Evolutionary conservation across 2,888 invertebrate genomes (phyloP), one percentile per base, ranked within the genome.

Genomic region (Drosophila leonis): DNA sequence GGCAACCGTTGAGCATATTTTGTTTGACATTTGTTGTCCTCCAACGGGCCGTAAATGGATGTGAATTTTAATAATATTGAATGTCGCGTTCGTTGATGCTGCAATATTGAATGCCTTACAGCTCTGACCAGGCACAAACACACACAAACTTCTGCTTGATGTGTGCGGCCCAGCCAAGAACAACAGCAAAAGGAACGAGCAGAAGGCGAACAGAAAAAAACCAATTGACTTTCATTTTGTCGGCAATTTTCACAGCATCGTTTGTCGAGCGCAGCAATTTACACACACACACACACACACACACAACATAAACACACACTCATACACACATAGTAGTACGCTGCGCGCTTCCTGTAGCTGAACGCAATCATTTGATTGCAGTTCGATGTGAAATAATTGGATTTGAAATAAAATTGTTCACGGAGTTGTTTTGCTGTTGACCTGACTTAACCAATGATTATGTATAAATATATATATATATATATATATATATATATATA

Each of bases 371-470:
- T 83, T 82, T 90, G 90, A 91, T 91, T 91, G 90, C 88, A 87
- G 82, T 88, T 90, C 83, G 81, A 88, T 90, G 86, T 77, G 80
- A 86, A 82, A 88, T 91, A 91, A 91, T 91, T 91, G 91, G 83
- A 90, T 91, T 90, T 88, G 80, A 86, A 82, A 90, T 88, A 86
- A 86, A 90, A 90, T 83, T 89, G 88, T 78, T 77, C 51, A 44
- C 65, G 69, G 70, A 75, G 67, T 76, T 72, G 73, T 72, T 75
- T 77, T 67, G 73, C 70, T 74, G 71, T 74, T 74, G 66, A 65
- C 54, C 70, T 9, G 64, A 55, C 54, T 59, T 48, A 44, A 61
- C 55, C 78, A 62, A 54, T 63, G 60, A 56, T 37, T n/a, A 33
- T 12, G 15, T 35, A 52, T 37, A 10, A 33, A 35, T 12, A 10